phyloP scores from a whole-genome alignment of 2,113 vertebrate genomes.

The Chionodraco myersi region DNA sequence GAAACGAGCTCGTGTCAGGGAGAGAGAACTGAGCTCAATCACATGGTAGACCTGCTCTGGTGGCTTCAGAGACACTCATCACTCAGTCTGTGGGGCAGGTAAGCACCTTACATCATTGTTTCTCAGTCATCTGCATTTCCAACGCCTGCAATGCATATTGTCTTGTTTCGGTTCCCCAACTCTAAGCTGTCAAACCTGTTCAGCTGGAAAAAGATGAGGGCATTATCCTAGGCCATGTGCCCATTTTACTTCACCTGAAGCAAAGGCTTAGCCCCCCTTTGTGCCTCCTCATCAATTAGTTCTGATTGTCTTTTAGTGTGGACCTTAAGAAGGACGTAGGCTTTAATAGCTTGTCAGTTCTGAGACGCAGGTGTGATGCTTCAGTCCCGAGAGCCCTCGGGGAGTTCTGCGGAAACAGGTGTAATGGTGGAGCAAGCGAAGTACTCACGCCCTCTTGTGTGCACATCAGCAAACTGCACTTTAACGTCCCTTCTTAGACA shows the following conservation, averaged over 20 bases:
- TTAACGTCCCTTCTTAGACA: accelerated
- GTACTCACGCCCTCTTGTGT: conserved; percentile 35
- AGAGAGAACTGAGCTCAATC: conserved; percentile 14
- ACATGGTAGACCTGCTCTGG: conserved; percentile 2
- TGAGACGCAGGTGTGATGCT: conserved; percentile 1
- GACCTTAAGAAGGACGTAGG: not conserved
- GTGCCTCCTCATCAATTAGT: not conserved
- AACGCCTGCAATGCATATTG: conserved; percentile 35
- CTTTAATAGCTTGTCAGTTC: not conserved
- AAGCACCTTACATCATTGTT: not conserved
- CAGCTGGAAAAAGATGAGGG: conserved; percentile 50
- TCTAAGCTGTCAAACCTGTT: conserved; percentile 58
- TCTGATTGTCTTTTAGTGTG: too few relatives aligned
- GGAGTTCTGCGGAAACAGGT: conserved; percentile 41
- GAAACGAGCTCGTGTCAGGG: not conserved
- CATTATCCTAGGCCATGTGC: not conserved
- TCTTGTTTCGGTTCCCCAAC: conserved; percentile 36
- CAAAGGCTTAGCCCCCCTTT: not conserved
- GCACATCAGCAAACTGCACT: conserved; percentile 1
- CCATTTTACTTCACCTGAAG: not conserved
- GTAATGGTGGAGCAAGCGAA: not conserved
- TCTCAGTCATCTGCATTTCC: conserved; percentile 19
- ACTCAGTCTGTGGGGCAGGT: conserved; percentile 36
- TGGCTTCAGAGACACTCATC: not conserved
- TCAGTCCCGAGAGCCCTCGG: not conserved